Percentiles rank a stretch among this genome's conserved stretches.
Evolutionary conservation across 2,113 vertebrate species (phyloP).

Genomic region (Malurus elegans): DNA sequence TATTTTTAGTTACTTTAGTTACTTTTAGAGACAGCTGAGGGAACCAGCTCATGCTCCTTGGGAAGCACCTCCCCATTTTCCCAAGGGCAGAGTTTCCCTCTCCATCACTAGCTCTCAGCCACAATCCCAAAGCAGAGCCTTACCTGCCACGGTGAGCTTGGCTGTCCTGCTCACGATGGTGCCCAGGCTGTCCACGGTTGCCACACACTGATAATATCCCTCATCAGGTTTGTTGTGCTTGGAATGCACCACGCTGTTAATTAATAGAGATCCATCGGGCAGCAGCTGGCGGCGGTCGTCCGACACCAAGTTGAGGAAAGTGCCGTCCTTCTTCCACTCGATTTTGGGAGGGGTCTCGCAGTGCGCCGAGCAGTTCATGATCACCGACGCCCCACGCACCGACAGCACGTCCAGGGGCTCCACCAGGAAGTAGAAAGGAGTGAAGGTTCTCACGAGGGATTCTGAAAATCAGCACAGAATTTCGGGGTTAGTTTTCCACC

Average conservation of each 20-base stretch:
- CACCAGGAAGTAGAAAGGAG: constrained; percentile 89
- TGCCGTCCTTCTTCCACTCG: constrained; percentile 96
- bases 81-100: background rate
- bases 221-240: constrained; percentile 98
- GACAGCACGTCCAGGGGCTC: constrained; percentile 87
- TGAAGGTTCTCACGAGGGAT: constrained; percentile 82
- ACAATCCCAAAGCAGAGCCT: background rate
- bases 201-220: constrained; percentile 94
- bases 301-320: constrained; percentile 85
- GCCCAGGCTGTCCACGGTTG: constrained; percentile 90
- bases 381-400: constrained; percentile 78
- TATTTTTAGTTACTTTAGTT: too few species aligned
- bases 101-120: fast-evolving
- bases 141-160: constrained; percentile 89
- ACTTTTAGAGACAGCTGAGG: background rate
- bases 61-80: background rate
- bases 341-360: constrained; percentile 80
- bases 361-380: constrained; percentile 90
- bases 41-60: fast-evolving
- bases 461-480: constrained; percentile 60
- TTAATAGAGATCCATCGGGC: constrained; percentile 87
- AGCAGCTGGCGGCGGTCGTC: constrained; percentile 90
- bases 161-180: constrained; percentile 92
- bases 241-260: constrained; percentile 88
- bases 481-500: background rate